Evolutionary conservation across 2,888 invertebrate species (phyloP).

Genomic region (Tricholauxania praeusta): DNA sequence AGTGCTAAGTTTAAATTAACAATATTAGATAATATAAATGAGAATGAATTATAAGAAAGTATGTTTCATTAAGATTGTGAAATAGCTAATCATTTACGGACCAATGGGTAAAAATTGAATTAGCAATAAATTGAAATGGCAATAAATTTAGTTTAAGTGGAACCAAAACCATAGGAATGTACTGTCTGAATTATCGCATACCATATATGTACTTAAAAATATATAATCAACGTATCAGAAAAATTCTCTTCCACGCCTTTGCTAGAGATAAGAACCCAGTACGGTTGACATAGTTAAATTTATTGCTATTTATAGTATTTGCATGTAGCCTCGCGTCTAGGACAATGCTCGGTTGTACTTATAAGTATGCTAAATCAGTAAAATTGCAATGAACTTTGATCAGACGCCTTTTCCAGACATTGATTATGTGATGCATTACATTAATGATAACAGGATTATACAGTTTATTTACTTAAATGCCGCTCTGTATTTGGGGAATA

Average conservation of each 20-base stretch:
- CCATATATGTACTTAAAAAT: neutral
- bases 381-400: slow-evolving; percentile 12
- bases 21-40: no score
- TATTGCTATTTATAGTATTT: neutral
- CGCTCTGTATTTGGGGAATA: no score
- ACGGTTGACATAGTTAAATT: slow-evolving; percentile 9
- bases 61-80: no score
- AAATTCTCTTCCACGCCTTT: neutral
- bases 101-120: no score
- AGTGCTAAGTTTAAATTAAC: no score
- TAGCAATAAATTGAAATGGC: no score
- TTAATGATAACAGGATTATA: neutral
- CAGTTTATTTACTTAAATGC: no score
- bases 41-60: no score
- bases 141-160: neutral
- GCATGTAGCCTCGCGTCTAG: slow-evolving; percentile 7
- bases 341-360: slow-evolving; percentile 3
- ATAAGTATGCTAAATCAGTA: neutral
- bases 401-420: slow-evolving; percentile 18
- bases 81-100: no score
- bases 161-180: neutral
- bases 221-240: neutral
- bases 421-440: slow-evolving; percentile 9
- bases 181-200: neutral
- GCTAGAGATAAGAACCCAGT: neutral